Base-by-base conservation (phyloP, 2,113 vertebrate species). In the Oceanites oceanicus region DNA sequence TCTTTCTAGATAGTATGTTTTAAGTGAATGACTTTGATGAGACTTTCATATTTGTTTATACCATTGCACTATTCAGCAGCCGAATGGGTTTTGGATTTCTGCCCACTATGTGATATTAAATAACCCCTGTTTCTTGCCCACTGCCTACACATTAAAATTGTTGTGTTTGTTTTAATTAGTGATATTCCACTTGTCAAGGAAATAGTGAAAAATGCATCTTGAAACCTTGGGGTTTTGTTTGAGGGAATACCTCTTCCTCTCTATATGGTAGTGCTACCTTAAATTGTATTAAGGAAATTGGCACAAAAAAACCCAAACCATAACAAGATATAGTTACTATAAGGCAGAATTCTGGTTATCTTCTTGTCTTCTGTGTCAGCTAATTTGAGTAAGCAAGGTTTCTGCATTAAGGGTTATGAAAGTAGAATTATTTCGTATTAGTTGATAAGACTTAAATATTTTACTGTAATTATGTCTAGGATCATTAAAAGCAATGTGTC, bases 61-160 rank as follows among this genome's bases (percentile, higher is more conserved):
- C 47, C 73, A 91, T 78, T 96, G n/a, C 62, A 92, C 19, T 96
- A 5, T 97, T 97, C 91, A 94, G 75, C 90, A 96, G 93, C 71
- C 13, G 52, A 96, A 94, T 88, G 95, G 86, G 70, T 94, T 98
- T 98, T 98, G 95, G 98, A 97, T 98, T 96, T 94, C 96, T 98
- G 96, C 97, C 98, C 92, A 96, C 92, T 86, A 47, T 72, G 80
- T 95, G 91, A 68, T 97, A 97, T 96, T 96, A 97, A 98, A 96
- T 98, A 98, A 97, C 95, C 96, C 92, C 94, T 92, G 27, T 88
- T 97, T 98, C 88, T 95, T 98, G 95, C 96, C 97, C 83, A 45
- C 86, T 34, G 17, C 97, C 97, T 93, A 98, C 98, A 94, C 75
- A 26, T 96, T 95, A 96, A 97, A 94, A 58, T 80, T 50, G 49